Conservation (phyloP, 2,888 invertebrate species). For the Hyalella azteca region DNA sequence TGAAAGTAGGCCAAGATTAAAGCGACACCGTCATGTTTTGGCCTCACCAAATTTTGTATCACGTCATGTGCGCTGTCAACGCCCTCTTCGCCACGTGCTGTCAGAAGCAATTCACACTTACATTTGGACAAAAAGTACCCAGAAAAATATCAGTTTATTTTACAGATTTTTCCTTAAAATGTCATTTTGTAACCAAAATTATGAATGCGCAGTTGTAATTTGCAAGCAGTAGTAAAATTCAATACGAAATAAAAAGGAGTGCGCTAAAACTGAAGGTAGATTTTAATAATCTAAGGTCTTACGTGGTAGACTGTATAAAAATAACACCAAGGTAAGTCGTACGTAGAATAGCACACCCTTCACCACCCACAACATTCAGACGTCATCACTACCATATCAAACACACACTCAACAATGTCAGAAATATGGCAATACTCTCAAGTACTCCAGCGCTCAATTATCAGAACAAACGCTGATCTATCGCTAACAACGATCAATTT, state of each 20-base stretch:
- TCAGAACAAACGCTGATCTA: too few relatives aligned
- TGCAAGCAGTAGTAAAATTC: background rate
- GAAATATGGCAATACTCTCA: too few relatives aligned
- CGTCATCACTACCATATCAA: too few relatives aligned
- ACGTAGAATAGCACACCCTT: background rate
- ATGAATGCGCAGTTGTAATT: background rate
- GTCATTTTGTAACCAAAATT: background rate
- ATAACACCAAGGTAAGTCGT: background rate
- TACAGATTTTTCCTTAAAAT: background rate
- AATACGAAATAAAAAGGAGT: background rate
- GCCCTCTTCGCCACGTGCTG: too few relatives aligned
- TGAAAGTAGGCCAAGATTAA: too few relatives aligned
- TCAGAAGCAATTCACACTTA: too few relatives aligned
- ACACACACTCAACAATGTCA: too few relatives aligned
- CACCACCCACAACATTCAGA: background rate
- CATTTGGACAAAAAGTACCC: background rate
- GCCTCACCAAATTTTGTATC: too few relatives aligned
- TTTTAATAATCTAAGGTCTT: background rate
- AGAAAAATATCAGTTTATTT: conserved; percentile 1
- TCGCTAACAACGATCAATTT: too few relatives aligned
- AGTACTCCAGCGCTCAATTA: too few relatives aligned
- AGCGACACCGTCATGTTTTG: too few relatives aligned
- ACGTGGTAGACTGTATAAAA: background rate
- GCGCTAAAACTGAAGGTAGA: background rate
- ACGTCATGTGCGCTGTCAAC: too few relatives aligned